Evolutionary conservation across 2,113 vertebrate genomes (phyloP), one percentile per base, ranked within the genome.

Genomic region (Lycocorax pyrrhopterus): DNA sequence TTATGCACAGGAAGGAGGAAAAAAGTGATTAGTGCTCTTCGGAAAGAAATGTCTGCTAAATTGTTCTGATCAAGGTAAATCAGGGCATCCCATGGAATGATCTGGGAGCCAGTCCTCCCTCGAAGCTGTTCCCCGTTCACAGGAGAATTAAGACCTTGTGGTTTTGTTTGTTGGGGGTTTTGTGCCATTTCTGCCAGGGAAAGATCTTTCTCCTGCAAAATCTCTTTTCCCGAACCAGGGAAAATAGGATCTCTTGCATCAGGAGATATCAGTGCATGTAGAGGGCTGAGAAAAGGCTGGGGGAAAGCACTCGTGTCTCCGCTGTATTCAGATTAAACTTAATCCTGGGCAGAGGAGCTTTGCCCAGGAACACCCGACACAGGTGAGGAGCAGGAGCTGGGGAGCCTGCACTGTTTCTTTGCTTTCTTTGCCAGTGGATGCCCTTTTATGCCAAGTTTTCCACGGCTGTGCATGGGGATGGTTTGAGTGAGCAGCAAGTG

Each of bases 11-110:
- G 20, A 62, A 82, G 59, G 59, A 90, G 63, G 53, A 29, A 51
- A 81, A 96, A 94, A 80, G 95, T 96, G 95, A 97, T 97, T 96
- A 97, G 96, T 19, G 35, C 71, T 89, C 87, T 96, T 82, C 87
- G 73, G 52, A 47, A 77, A 59, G 80, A 83, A 64, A 73, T 10
- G 51, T 60, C 83, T 90, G 10, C 78, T 94, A 93, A 96, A 96
- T 97, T 85, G 72, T 72, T 96, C 87, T 96, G 96, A 97, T 97
- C 94, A 88, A 96, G 95, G 94, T 90, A 90, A 97, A 97, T 97
- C 93, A 94, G 87, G 80, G 68, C 64, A 64, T 89, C 73, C 58
- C 44, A 27, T 27, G 30, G 73, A 92, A 73, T 49, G 72, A 91
- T 47, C 73, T 43, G 10, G 14, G 35, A 52, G 62, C 60, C 74